Evolutionary conservation across 2,113 vertebrate species (phyloP).

Genomic region (Apteryx owenii): DNA sequence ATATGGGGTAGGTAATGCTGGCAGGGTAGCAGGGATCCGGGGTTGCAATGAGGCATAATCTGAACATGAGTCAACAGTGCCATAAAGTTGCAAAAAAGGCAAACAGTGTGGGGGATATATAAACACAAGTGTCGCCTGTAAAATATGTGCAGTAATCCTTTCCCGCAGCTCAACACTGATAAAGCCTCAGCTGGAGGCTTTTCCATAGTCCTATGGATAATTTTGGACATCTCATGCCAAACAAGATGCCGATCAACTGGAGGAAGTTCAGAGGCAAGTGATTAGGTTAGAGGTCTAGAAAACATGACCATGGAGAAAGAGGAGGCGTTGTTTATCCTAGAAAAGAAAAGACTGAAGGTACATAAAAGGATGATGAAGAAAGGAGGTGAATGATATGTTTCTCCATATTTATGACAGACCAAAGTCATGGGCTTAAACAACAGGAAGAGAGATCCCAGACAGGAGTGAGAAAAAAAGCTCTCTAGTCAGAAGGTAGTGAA

Average conservation of each 20-base stretch:
- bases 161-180: rapidly evolving
- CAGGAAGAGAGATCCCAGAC: not conserved
- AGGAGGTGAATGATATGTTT: not conserved
- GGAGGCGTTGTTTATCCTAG: not conserved
- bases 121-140: not conserved
- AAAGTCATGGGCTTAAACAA: not conserved
- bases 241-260: not conserved
- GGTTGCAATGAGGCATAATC: not conserved
- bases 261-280: not conserved
- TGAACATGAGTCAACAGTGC: not conserved
- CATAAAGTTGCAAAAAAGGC: not conserved
- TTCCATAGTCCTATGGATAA: not conserved
- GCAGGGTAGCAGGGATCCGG: not conserved
- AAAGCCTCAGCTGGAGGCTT: not conserved
- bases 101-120: not conserved
- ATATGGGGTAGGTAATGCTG: rapidly evolving
- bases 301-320: not conserved
- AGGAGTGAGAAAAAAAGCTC: not conserved
- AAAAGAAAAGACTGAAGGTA: not conserved
- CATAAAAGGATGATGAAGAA: not conserved
- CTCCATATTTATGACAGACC: not conserved
- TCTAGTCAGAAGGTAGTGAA: not conserved
- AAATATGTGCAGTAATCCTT: not conserved
- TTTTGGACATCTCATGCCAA: not conserved
- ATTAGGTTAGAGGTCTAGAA: not conserved